These are phyloP conservation scores for Channa striata DNA, from an alignment of 2,797 vertebrate genomes.

Conservation along the genomic window DNA sequence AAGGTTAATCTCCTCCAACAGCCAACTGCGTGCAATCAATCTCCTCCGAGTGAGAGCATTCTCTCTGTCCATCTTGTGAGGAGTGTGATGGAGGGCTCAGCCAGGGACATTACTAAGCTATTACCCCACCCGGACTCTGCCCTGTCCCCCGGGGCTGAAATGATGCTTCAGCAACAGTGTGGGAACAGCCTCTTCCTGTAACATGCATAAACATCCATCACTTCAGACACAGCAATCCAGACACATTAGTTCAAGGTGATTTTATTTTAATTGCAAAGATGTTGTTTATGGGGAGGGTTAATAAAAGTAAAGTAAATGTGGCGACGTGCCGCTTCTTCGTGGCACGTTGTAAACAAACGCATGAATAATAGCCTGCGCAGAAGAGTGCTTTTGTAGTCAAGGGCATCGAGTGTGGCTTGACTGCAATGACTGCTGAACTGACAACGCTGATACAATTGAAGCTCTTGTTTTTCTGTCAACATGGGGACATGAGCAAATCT, in stretches of 20 bases:
- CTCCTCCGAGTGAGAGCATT: constrained; percentile 64
- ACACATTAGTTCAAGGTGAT: constrained; percentile 45
- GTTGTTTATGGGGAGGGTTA: constrained; percentile 21
- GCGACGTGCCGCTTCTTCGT: constrained; percentile 14
- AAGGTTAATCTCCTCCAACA: constrained; percentile 76
- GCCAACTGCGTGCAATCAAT: constrained; percentile 72
- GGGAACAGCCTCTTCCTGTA: constrained; percentile 46
- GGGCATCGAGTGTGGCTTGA: constrained; percentile 57
- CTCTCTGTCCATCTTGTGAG: constrained; percentile 72
- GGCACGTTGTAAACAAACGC: constrained; percentile 51
- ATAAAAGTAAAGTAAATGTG: constrained; percentile 40
- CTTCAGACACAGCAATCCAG: constrained; percentile 45
- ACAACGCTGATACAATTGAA: constrained; percentile 74
- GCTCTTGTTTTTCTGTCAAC: constrained; percentile 81
- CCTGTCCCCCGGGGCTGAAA: constrained; percentile 62
- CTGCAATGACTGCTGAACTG: constrained; percentile 71
- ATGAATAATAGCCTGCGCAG: constrained; percentile 49
- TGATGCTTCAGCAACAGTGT: constrained; percentile 56
- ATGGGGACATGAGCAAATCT: constrained; percentile 81
- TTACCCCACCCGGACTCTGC: constrained; percentile 47
- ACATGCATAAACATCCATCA: constrained; percentile 65
- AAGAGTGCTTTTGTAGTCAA: constrained; percentile 57
- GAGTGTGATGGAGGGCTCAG: constrained; percentile 76
- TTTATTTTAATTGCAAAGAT: constrained; percentile 58
- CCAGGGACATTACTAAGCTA: constrained; percentile 68